These are phyloP conservation scores for Pelosia muscerda DNA, from an alignment of 2,888 invertebrate genomes.

Conservation along the genomic window DNA sequence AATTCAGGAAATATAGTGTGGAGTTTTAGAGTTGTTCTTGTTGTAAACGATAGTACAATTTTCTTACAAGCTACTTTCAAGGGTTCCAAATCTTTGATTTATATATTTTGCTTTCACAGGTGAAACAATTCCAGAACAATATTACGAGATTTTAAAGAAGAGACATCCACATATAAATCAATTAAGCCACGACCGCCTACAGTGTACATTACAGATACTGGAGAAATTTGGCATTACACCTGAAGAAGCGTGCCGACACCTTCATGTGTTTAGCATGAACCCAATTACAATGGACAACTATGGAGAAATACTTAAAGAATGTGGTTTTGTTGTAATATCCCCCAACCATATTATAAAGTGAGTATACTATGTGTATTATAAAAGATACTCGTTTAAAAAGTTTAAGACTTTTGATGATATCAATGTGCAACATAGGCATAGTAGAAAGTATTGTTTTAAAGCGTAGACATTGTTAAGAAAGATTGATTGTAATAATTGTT, in stretches of 20 bases:
- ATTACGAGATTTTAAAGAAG: conserved; percentile 60
- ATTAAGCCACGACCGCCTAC: conserved; percentile 65
- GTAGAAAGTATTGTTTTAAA: too few relatives aligned
- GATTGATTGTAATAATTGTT: too few relatives aligned
- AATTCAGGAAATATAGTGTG: background rate
- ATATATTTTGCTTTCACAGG: conserved; percentile 56
- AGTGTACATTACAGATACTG: conserved; percentile 69
- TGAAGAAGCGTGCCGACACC: conserved; percentile 83
- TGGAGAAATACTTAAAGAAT: conserved; percentile 87
- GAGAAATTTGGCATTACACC: conserved; percentile 79
- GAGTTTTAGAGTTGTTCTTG: too few relatives aligned
- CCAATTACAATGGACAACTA: conserved; percentile 88
- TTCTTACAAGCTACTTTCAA: too few relatives aligned
- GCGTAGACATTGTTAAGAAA: too few relatives aligned
- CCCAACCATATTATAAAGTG: conserved; percentile 79
- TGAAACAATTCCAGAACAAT: conserved; percentile 54
- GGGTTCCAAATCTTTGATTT: background rate
- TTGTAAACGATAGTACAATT: too few relatives aligned
- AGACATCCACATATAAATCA: conserved; percentile 73
- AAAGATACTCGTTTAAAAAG: background rate
- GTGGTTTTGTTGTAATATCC: conserved; percentile 82
- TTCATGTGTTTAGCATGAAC: conserved; percentile 86
- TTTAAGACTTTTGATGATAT: too few relatives aligned
- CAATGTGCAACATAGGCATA: too few relatives aligned
- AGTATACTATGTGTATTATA: conserved; percentile 20